Evolutionary conservation across 2,888 invertebrate genomes (phyloP).

Genomic region (Diogma glabrata): DNA sequence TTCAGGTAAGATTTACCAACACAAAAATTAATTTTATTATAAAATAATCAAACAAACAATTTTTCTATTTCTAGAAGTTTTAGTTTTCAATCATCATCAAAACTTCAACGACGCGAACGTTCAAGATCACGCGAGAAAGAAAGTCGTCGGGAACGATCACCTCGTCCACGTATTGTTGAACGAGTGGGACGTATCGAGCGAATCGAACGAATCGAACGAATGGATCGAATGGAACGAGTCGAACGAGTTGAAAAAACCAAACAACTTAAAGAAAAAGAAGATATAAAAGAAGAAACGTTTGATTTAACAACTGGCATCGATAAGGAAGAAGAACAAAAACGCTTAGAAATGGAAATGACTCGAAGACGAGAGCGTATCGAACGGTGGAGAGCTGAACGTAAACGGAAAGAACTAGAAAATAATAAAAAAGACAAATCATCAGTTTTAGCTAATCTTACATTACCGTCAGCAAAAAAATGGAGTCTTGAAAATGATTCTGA

Average conservation of each 20-base stretch:
- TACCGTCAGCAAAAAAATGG: conserved; percentile 71
- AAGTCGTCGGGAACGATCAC: conserved; percentile 8
- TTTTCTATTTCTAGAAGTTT: too few relatives aligned
- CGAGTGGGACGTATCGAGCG: conserved; percentile 20
- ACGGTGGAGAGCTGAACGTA: conserved; percentile 88
- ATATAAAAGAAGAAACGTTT: conserved; percentile 37
- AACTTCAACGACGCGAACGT: conserved; percentile 12
- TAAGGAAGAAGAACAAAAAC: conserved; percentile 79
- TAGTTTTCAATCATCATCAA: too few relatives aligned
- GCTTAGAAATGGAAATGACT: conserved; percentile 90
- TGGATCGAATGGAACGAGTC: not conserved
- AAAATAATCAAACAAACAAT: too few relatives aligned
- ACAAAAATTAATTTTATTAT: too few relatives aligned
- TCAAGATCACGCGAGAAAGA: conserved; percentile 21
- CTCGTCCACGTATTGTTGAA: conserved; percentile 7
- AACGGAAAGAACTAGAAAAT: conserved; percentile 72
- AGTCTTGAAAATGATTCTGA: conserved; percentile 93
- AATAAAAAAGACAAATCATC: conserved; percentile 67
- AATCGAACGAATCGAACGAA: conserved; percentile 15
- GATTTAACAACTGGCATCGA: conserved; percentile 51
- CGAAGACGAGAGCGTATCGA: conserved; percentile 91
- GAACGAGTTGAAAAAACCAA: not conserved
- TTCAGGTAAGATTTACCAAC: conserved; percentile 16
- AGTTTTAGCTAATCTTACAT: conserved; percentile 32
- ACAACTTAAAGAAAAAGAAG: conserved; percentile 10